Conservation (phyloP, 1,140 invertebrate species). For the Pogonus chalceus region DNA sequence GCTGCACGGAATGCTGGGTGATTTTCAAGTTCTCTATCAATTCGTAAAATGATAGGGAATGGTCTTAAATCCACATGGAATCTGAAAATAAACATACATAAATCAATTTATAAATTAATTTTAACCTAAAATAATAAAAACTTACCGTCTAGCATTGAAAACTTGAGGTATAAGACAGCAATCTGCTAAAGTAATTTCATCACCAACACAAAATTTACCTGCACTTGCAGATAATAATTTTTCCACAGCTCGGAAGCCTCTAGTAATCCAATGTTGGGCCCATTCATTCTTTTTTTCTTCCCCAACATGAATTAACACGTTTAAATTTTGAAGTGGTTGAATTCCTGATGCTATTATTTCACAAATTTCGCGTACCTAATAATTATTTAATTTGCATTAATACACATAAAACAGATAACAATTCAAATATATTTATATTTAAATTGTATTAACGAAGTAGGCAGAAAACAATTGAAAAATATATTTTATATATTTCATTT, state of each 20-base stretch:
- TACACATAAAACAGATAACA: background rate
- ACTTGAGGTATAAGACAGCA: constrained; percentile 89
- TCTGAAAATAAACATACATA: constrained; percentile 37
- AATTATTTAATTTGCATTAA: constrained; percentile 10
- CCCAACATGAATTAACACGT: constrained; percentile 73
- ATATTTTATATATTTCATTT: too few relatives aligned
- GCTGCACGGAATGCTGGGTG: constrained; percentile 81
- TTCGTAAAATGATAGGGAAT: constrained; percentile 80
- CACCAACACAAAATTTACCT: constrained; percentile 91
- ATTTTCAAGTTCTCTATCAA: constrained; percentile 75
- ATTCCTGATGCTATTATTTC: constrained; percentile 86
- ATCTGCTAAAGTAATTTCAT: constrained; percentile 88
- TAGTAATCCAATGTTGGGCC: constrained; percentile 85
- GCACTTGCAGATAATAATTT: constrained; percentile 70
- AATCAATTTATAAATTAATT: constrained; percentile 2
- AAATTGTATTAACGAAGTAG: background rate
- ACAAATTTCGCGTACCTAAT: constrained; percentile 55
- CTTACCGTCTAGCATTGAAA: constrained; percentile 23
- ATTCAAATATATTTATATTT: background rate
- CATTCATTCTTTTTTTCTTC: constrained; percentile 83
- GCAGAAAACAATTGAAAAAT: too few relatives aligned
- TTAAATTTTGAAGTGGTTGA: constrained; percentile 90
- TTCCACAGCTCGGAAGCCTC: constrained; percentile 84
- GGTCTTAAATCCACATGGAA: constrained; percentile 84
- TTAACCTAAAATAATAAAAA: background rate